Evolutionary conservation across 2,888 invertebrate species (phyloP), one percentile per base, ranked within the genome.

Genomic region (Helicoverpa assulta): DNA sequence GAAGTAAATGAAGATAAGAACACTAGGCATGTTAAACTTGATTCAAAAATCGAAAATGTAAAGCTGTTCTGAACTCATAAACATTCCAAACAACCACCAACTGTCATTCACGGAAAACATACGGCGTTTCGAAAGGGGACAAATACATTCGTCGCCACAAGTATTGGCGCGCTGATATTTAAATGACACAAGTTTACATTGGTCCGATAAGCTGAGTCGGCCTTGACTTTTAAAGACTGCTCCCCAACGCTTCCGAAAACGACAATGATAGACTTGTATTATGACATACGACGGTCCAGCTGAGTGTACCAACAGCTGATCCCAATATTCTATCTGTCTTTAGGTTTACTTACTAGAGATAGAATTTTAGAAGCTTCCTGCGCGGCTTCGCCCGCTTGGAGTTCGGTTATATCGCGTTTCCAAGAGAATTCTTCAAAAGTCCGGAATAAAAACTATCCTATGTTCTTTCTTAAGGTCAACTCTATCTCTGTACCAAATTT

Each of bases 101-200:
- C 78, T 88, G 92, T 92, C 91, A 92, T 91, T 91, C 90, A 88
- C 80, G 86, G 88, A 66, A 84, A 92, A 93, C 92, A 92, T 89
- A 86, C 85, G 83, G 88, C 86, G 89, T 93, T 94, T 94, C 90
- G 94, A 95, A 95, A 95, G 95, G 92, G 90, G 91, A 79, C 88
- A 74, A 82, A 85, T 82, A 80, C 83, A 82, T 87, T 90, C 88
- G 90, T 90, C 88, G 88, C 87, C 85, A 85, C 84, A 89, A 47
- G 47, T 62, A 88, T 88, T 86, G 74, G 84, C 72, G 70, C 50
- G 81, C 88, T 94, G 95, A 87, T 95, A 94, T 95, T 95, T 95
- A 95, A 95, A 95, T 94, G 94, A 93, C 95, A 95, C 94, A 89
- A 93, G 95, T 95, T 95, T 91, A 94, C 95, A 95, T 95, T 95